Evolutionary conservation across 2,113 vertebrate species (phyloP), one percentile per base, ranked within the genome.

Genomic region (Pelodiscus sinensis): DNA sequence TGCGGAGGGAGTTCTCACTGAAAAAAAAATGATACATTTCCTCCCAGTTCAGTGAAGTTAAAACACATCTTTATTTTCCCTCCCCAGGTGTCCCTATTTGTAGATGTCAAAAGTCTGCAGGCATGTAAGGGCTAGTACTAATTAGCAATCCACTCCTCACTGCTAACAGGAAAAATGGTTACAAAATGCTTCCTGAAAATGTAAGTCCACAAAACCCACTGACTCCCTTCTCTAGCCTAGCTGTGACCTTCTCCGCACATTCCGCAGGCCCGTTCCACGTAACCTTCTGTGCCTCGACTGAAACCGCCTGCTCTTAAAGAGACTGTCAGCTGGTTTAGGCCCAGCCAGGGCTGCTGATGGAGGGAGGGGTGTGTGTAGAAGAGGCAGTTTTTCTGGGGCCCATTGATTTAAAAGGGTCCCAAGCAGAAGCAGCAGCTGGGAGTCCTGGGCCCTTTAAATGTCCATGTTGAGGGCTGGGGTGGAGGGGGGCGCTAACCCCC

Each of bases 41-140:
- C 8, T 21, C 16, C 57, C 4, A 8, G 4, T 31, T 19, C 51
- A 79, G 58, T 0, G 0, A 12, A 0, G 5, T 85, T 27, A 75
- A 92, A 82, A 14, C 80, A 79, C 16, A 35, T 15, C 6, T 1
- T 24, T 25, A n/a, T 79, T 90, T 95, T 25, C 82, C 38, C 54
- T 31, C 27, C 35, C 31, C 0, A 10, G 24, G 87, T 0, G 0
- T 1, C 31, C 54, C 13, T 56, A 6, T 31, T 56, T 86, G 9
- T 21, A 81, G 75, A 51, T 50, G 21, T 75, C 50, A 13, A 29
- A 54, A 0, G 0, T 29, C 24, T 73, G 9, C 0, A 2, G 82
- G 50, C 92, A 29, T 51, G 35, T 29, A 91, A 29, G 31, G 10
- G 44, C 18, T 6, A 22, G 25, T 75, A 50, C 35, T 12, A 50